phyloP scores from a whole-genome alignment of 1,140 invertebrate species.

The Leptopilina clavipes region DNA sequence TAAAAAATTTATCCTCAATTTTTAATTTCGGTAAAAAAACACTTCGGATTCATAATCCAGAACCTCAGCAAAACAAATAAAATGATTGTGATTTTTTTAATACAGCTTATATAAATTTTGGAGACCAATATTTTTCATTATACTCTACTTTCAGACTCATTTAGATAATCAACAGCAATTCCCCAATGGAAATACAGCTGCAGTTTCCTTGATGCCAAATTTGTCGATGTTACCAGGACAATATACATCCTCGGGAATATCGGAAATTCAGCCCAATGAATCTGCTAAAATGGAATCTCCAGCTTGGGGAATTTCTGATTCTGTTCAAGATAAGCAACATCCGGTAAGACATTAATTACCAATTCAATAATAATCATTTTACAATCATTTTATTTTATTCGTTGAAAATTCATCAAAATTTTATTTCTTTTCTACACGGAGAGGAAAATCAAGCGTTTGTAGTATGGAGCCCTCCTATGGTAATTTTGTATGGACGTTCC shows the following conservation, averaged over 20 bases:
- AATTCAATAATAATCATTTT: background rate
- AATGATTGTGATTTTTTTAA: too few relatives aligned
- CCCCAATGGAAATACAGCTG: conserved; percentile 68
- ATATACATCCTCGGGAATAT: conserved; percentile 61
- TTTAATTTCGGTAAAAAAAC: too few relatives aligned
- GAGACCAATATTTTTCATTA: background rate
- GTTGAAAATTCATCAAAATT: too few relatives aligned
- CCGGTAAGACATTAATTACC: conserved; percentile 62
- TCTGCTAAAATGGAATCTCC: conserved; percentile 68
- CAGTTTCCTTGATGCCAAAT: conserved; percentile 68
- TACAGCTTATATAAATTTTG: too few relatives aligned
- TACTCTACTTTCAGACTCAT: conserved; percentile 58
- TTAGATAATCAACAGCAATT: conserved; percentile 70
- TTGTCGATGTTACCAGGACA: conserved; percentile 68
- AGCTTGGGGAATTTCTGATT: conserved; percentile 70
- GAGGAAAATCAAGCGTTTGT: too few relatives aligned
- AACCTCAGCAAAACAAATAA: too few relatives aligned
- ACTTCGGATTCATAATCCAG: too few relatives aligned
- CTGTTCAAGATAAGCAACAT: conserved; percentile 72
- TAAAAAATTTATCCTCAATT: too few relatives aligned
- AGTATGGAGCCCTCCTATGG: too few relatives aligned
- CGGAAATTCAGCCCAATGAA: conserved; percentile 70
- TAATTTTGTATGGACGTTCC: too few relatives aligned
- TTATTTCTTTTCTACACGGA: too few relatives aligned
- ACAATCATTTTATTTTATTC: too few relatives aligned